Evolutionary conservation across 2,888 invertebrate genomes (phyloP).

Genomic region (Eubasilissa splendida): DNA sequence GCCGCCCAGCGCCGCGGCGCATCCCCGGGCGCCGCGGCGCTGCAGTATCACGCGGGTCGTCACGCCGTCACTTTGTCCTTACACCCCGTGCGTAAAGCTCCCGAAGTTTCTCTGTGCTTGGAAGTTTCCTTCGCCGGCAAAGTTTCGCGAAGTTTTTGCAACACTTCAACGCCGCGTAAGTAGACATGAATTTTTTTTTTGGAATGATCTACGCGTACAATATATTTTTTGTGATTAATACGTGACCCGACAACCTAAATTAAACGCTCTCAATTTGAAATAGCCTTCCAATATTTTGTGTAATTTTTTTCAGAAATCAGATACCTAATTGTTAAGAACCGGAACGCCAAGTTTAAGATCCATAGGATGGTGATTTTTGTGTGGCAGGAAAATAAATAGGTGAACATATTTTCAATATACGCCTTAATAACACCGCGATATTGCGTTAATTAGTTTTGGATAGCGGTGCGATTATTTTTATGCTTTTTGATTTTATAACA

Average conservation of each 20-base stretch:
- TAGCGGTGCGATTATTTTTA: no score
- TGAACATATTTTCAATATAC: not conserved
- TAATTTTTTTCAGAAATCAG: no score
- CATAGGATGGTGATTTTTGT: no score
- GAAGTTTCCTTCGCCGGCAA: not conserved
- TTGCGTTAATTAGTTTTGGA: no score
- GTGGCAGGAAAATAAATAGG: not conserved
- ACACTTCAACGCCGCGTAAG: not conserved
- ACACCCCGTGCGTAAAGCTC: constrained; percentile 56
- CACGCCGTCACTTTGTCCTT: constrained; percentile 60
- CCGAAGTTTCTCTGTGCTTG: constrained; percentile 31
- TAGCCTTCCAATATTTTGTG: no score
- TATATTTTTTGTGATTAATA: no score
- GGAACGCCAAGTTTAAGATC: no score
- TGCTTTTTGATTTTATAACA: no score
- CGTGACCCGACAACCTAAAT: no score
- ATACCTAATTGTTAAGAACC: no score
- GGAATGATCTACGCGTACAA: not conserved
- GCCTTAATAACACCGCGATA: no score
- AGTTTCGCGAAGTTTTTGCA: constrained; percentile 19
- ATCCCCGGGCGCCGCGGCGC: constrained; percentile 60
- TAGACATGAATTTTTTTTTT: not conserved
- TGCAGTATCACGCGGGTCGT: constrained; percentile 51
- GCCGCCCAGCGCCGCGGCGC: constrained; percentile 65
- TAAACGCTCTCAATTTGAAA: no score